phyloP scores from a whole-genome alignment of 2,797 vertebrate genomes.

The Hylomyscus alleni region DNA sequence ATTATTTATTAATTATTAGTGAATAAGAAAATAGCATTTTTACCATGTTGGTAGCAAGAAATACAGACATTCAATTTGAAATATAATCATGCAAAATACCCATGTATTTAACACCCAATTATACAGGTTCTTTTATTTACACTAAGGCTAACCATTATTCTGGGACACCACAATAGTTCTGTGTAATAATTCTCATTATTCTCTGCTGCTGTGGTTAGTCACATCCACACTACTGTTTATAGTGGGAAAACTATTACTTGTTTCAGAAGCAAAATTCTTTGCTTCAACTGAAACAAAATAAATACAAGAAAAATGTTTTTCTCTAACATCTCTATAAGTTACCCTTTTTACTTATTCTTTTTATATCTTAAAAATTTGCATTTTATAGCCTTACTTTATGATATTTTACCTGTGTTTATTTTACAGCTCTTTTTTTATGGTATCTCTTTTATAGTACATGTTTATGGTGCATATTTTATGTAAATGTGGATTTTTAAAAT shows the following conservation, averaged over 20 bases:
- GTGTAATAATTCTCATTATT: constrained; percentile 79
- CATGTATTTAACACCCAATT: constrained; percentile 48
- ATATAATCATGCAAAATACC: constrained; percentile 10
- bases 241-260: constrained; percentile 69
- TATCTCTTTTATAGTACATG: neutral
- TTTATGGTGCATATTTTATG: constrained; percentile 29
- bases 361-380: neutral
- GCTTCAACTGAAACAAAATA: constrained; percentile 68
- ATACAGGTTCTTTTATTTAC: constrained; percentile 52
- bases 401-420: constrained; percentile 6
- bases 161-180: constrained; percentile 40
- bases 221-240: constrained; percentile 61
- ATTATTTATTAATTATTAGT: neutral
- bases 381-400: constrained; percentile 48
- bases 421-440: neutral
- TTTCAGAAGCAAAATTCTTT: constrained; percentile 76
- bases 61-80: constrained; percentile 68
- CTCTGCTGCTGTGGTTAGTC: constrained; percentile 73
- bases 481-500: constrained; percentile 31
- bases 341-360: constrained; percentile 19
- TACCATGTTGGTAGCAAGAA: constrained; percentile 2
- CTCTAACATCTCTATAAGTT: constrained; percentile 20
- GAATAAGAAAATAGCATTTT: constrained; percentile 19
- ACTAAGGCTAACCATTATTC: constrained; percentile 39
- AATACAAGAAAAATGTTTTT: neutral